Base-by-base conservation (phyloP, 2,888 invertebrate species). In the Drosophila flavopinicola region DNA sequence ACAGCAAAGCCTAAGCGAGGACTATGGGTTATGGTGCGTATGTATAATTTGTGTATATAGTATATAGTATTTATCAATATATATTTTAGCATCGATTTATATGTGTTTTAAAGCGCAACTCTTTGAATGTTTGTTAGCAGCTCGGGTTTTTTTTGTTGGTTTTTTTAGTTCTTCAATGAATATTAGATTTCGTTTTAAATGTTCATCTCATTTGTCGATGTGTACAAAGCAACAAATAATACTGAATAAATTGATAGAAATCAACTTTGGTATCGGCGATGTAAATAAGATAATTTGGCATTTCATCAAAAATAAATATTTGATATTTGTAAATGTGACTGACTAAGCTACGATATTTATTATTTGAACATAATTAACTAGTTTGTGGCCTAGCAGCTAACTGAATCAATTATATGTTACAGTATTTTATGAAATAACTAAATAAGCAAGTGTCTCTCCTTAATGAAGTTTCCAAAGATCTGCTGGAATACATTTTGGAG, bases 181-280 rank as follows among this genome's bases (percentile, higher is more conserved):
- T 57, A n/a, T 47, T 38, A 10, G 15, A 17, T 35, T 32, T 47
- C 9, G 25, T 54, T 35, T 13, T 30, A 54, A 10, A 15, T 51
- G 45, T 53, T 61, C 20, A 20, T 47, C 32, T 42, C 11, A 32
- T 20, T 66, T 67, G 23, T 53, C 44, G 56, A 52, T 74, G 57
- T 73, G 53, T 83, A 66, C 48, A 79, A 85, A 84, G 80, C 80
- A 82, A 82, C 45, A 66, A 83, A 85, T 74, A 84, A 86, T 84
- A 84, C 86, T 84, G 68, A 77, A 66, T 74, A 65, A 83, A 67
- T 79, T 86, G 68, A 86, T 78, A 33, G 45, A 78, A 83, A 66
- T 78, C 83, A 78, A 83, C 73, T 85, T 67, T 63, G 82, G 66
- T 54, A 49, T 44, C 39, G 54, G 42, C 42, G 44, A 53, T 47